Evolutionary conservation across 2,888 invertebrate species (phyloP).

Genomic region (Callyntrura guangdongensis): DNA sequence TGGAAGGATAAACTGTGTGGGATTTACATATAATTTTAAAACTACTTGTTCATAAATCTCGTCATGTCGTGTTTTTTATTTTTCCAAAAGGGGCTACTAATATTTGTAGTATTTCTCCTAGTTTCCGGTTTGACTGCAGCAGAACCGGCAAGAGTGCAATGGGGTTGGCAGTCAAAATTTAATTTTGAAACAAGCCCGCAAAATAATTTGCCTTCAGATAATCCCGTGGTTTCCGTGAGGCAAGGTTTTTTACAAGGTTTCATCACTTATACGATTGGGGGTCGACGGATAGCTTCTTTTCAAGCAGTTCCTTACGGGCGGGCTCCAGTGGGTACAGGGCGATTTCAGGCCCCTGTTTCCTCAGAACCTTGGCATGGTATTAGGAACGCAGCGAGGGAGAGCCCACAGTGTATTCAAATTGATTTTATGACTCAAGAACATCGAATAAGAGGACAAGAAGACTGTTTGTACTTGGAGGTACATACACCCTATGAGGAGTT

Average conservation of each 20-base stretch:
- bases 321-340: not conserved
- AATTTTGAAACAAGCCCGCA: not conserved
- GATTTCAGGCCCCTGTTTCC: not conserved
- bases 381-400: not conserved
- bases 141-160: not conserved
- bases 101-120: too few species aligned
- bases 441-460: conserved; percentile 1
- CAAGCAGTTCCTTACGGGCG: not conserved
- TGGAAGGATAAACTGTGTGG: too few species aligned
- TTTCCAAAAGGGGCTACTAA: too few species aligned
- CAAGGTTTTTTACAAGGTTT: conserved; percentile 6
- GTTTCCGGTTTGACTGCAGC: too few species aligned
- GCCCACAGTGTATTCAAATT: not conserved
- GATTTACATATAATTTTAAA: too few species aligned
- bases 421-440: not conserved
- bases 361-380: not conserved
- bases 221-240: not conserved
- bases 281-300: not conserved
- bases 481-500: not conserved
- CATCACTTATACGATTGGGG: not conserved
- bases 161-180: not conserved
- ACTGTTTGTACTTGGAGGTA: conserved; percentile 13
- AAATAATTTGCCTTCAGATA: not conserved
- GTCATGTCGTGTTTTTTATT: too few species aligned
- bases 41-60: too few species aligned